Evolutionary conservation across 30 jellyfish, hydroid and myxozoan species (phyloP).

Genomic region (Chironex yamaguchii): DNA sequence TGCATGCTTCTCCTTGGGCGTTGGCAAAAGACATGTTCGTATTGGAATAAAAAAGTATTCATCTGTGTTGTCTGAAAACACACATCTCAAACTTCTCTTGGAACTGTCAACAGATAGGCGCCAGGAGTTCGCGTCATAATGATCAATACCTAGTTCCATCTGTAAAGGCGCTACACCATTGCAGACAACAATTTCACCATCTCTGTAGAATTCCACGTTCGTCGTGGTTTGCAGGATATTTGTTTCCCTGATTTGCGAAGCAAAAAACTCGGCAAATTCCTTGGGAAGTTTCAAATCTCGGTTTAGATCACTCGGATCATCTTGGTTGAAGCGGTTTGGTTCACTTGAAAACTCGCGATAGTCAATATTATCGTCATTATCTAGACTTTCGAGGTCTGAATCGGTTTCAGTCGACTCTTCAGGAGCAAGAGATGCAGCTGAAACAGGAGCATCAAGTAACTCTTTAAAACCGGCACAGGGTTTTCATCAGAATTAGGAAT

Average conservation of each 20-base stretch:
- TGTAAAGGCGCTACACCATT: too few species aligned
- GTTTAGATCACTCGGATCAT: too few species aligned
- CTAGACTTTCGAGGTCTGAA: too few species aligned
- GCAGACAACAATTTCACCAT: not conserved
- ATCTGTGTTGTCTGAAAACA: constrained; percentile 4
- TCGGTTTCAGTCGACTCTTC: too few species aligned
- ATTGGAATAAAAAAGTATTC: not conserved
- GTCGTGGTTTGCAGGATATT: not conserved
- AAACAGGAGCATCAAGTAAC: constrained; percentile 4
- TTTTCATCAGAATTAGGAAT: not conserved
- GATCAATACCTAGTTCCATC: too few species aligned
- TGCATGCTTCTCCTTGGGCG: not conserved
- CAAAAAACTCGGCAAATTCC: not conserved
- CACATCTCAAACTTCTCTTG: too few species aligned
- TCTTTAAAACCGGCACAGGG: constrained; percentile 14
- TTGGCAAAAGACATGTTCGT: not conserved
- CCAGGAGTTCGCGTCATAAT: too few species aligned
- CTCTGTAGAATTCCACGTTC: not conserved
- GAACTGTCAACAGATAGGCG: not conserved
- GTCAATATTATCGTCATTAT: not conserved
- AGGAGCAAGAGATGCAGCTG: too few species aligned
- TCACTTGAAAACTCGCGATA: not conserved
- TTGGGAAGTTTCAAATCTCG: too few species aligned
- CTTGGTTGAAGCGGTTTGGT: too few species aligned
- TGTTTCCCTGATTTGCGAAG: too few species aligned